Evolutionary conservation across 2,113 vertebrate species (phyloP), one percentile per base, ranked within the genome.

Genomic region (Jaculus jaculus): DNA sequence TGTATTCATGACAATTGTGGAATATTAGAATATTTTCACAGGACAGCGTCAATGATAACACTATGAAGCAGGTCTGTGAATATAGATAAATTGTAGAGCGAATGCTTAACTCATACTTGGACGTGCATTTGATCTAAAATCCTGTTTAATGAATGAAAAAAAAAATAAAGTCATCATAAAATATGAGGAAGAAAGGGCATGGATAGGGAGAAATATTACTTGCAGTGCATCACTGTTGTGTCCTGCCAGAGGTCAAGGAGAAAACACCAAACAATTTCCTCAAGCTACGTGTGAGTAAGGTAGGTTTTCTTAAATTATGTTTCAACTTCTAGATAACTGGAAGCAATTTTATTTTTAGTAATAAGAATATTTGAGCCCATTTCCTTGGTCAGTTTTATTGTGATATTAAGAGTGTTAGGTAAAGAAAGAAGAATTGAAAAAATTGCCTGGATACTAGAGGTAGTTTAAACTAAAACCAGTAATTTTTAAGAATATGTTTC

Each of bases 71-170:
- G 7, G 16, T 13, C 7, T 39, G 13, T 6, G 8, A 37, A 81
- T 63, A 21, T 39, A 18, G 6, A 0, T 61, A 3, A 5, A 13
- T 17, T 7, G 61, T 39, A 65, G 58, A 18, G 17, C 54, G 10
- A 0, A 11, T 63, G 15, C 24, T 23, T 18, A 17, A 21, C 60
- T 39, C 12, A 16, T 13, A 18, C 1, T 2, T 34, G 15, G 60
- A 60, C 24, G 7, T 18, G 2, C 7, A 23, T 39, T 28, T 2
- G 4, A 18, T 39, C 13, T 65, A 13, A 1, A 10, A 16, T 7
- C 7, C 7, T 81, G 34, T 5, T 12, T 34, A 58, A 60, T 63
- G 5, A 37, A 69, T 6, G 30, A 12, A 28, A 66, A 16, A 28
- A 30, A 26, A 66, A 34, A 12, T 23, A 58, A n/a, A 54, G 54